Conservation (phyloP, 2,888 invertebrate genomes). For the Scaptomyza parva region DNA sequence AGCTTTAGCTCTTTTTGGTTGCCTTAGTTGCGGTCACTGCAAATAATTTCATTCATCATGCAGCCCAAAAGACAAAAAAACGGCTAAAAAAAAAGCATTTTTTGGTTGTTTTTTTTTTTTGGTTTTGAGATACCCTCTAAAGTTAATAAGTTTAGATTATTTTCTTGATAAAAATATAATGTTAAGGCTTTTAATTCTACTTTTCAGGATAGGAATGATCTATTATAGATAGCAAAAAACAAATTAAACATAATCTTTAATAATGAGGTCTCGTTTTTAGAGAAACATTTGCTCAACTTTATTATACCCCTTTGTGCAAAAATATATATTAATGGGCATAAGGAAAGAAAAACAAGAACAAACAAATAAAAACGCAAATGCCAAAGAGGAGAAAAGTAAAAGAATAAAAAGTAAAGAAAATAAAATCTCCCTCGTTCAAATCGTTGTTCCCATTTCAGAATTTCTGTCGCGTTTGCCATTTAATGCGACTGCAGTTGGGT, state of each 20-base stretch:
- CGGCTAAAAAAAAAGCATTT: no score
- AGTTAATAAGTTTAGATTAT: no score
- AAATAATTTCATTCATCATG: conserved; percentile 69
- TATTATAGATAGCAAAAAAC: no score
- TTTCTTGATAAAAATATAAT: no score
- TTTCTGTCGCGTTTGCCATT: conserved; percentile 55
- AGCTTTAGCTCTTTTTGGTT: background rate
- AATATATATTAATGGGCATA: background rate
- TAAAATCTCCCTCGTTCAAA: conserved; percentile 5
- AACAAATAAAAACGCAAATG: no score
- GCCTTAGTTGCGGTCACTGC: conserved; percentile 51
- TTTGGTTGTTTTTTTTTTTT: no score
- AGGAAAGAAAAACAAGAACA: background rate
- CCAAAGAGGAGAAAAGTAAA: background rate
- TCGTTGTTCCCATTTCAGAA: conserved; percentile 23
- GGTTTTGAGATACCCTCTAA: background rate
- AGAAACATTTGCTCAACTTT: background rate
- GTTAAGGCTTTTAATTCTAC: no score
- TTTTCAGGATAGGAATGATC: no score
- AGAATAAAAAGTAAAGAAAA: background rate
- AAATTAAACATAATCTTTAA: background rate
- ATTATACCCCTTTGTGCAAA: conserved; percentile 1
- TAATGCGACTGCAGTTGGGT: conserved; percentile 53
- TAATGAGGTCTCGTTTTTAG: background rate
- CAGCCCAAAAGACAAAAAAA: background rate